Conservation (phyloP, 2,797 vertebrate species). For the Sebastes kiyomatsui region DNA sequence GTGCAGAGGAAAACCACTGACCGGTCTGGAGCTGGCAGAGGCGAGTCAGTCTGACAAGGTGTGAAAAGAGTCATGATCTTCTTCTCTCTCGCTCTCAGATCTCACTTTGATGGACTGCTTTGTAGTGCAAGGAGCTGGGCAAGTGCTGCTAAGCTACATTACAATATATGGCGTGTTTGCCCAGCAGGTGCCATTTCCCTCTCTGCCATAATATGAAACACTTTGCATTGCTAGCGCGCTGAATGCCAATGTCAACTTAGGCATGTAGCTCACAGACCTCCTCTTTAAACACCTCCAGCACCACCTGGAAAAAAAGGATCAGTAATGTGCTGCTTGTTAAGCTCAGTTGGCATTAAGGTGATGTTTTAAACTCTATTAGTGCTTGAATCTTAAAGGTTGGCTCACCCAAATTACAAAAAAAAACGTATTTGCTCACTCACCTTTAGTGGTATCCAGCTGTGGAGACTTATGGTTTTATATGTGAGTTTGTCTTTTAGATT, state of each 20-base stretch:
- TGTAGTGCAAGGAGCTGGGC: conserved; percentile 76
- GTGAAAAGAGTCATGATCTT: conserved; percentile 81
- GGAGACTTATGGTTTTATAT: neutral
- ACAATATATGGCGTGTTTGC: conserved; percentile 74
- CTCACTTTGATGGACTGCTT: conserved; percentile 80
- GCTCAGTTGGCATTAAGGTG: conserved; percentile 8
- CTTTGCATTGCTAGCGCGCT: conserved; percentile 58
- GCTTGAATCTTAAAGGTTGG: neutral
- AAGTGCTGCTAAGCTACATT: conserved; percentile 75
- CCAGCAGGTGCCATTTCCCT: conserved; percentile 76
- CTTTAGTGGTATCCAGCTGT: neutral
- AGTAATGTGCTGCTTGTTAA: conserved; percentile 37
- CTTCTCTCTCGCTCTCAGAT: conserved; percentile 77
- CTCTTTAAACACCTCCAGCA: conserved; percentile 44
- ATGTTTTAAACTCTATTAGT: conserved; percentile 19
- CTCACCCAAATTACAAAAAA: conserved; percentile 2
- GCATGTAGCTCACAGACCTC: conserved; percentile 60
- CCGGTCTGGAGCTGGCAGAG: conserved; percentile 58
- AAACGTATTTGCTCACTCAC: neutral
- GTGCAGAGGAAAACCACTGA: conserved; percentile 47
- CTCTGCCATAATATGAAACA: conserved; percentile 71
- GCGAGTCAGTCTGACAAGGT: conserved; percentile 78
- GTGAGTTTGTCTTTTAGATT: neutral
- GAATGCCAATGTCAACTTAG: conserved; percentile 71
- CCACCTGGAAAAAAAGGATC: conserved; percentile 18